Percentiles rank a stretch among this genome's conserved stretches.
Evolutionary conservation across 2,888 invertebrate genomes (phyloP).

Genomic region (Apantesis nais): DNA sequence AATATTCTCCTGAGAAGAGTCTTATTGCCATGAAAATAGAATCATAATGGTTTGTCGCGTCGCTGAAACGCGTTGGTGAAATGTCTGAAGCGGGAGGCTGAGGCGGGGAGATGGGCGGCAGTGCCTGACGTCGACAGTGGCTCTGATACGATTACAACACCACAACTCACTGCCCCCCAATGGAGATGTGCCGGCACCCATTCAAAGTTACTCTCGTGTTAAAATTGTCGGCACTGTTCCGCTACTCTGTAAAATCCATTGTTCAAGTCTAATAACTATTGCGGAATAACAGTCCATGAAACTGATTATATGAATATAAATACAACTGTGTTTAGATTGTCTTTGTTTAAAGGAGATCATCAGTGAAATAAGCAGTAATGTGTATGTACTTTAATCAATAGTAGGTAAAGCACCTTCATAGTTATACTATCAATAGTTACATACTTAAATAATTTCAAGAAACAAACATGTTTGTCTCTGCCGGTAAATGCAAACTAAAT

Average conservation of each 20-base stretch:
- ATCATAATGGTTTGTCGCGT: conserved; percentile 82
- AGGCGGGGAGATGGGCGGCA: conserved; percentile 42
- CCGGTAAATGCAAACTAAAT: not conserved
- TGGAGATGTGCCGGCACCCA: conserved; percentile 72
- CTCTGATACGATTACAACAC: conserved; percentile 89
- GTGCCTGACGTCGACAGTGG: conserved; percentile 57
- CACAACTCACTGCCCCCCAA: conserved; percentile 88
- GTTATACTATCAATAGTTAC: not conserved
- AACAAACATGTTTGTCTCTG: not conserved
- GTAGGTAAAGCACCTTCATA: not conserved
- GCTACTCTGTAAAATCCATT: conserved; percentile 79
- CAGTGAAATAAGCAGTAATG: not conserved
- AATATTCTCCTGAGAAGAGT: conserved; percentile 60
- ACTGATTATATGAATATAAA: conserved; percentile 51
- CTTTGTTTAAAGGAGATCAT: conserved; percentile 21
- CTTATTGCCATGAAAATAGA: conserved; percentile 79
- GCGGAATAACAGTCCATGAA: conserved; percentile 79
- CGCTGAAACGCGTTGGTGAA: conserved; percentile 68
- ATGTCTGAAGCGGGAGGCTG: conserved; percentile 53
- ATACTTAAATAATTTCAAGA: not conserved
- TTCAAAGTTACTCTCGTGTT: conserved; percentile 77
- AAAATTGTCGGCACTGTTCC: conserved; percentile 81
- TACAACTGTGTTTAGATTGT: conserved; percentile 22
- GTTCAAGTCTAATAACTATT: conserved; percentile 83
- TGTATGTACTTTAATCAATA: not conserved